These are phyloP conservation scores for Squalus acanthias DNA, from an alignment of 2,797 vertebrate genomes.

Conservation along the genomic window DNA sequence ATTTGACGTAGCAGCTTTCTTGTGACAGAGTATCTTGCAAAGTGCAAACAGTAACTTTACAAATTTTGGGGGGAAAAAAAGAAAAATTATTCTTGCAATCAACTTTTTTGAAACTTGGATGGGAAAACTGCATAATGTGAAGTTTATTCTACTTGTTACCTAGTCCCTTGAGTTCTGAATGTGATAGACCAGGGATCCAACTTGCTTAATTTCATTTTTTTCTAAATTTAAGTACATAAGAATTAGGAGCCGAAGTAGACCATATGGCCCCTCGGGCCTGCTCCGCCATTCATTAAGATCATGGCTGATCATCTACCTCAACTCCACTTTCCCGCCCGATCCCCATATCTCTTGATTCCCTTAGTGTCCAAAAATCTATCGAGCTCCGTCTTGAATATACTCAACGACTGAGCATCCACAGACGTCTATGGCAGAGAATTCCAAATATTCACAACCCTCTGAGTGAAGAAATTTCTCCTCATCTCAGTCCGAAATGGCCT, in stretches of 20 bases:
- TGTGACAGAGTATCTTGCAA: too few relatives aligned
- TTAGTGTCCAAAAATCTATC: too few relatives aligned
- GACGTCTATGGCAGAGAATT: too few relatives aligned
- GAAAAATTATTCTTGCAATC: background rate
- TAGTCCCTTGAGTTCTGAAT: background rate
- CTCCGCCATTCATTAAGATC: too few relatives aligned
- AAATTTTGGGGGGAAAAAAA: background rate
- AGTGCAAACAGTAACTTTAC: background rate
- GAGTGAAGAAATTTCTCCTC: background rate
- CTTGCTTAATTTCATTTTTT: background rate
- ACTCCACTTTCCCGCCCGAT: too few relatives aligned
- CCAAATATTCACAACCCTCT: background rate
- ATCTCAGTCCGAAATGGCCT: background rate
- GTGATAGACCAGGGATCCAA: background rate
- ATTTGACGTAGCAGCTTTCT: background rate
- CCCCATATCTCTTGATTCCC: too few relatives aligned
- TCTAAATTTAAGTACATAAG: too few relatives aligned
- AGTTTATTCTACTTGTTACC: background rate
- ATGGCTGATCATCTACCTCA: too few relatives aligned
- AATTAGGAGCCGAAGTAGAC: background rate
- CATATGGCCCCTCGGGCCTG: too few relatives aligned
- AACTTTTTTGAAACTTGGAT: background rate
- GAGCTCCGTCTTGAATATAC: too few relatives aligned
- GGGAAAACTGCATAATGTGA: background rate
- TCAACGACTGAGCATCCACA: background rate